A percentile compares a stretch with the other conserved stretches of the same genome.
phyloP scores from a whole-genome alignment of 2,888 invertebrate genomes.

The Athalia rosae region DNA sequence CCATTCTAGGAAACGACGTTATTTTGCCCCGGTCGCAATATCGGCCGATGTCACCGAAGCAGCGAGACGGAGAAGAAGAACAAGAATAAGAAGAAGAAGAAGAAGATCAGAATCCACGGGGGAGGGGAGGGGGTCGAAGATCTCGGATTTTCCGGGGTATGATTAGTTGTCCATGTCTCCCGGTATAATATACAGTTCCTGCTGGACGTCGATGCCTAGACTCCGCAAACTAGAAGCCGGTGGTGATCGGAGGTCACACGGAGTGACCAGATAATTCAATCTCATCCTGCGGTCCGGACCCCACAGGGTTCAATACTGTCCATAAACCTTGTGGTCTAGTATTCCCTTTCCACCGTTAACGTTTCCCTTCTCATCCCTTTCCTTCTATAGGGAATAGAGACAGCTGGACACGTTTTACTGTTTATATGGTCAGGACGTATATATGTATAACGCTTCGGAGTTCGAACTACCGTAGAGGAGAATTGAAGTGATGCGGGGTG shows the following conservation, averaged over 20 bases:
- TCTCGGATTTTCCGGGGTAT: constrained; percentile 44
- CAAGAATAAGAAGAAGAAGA: constrained; percentile 45
- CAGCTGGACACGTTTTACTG: too few relatives aligned
- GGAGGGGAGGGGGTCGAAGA: constrained; percentile 16
- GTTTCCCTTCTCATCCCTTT: constrained; percentile 12
- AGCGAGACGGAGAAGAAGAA: constrained; percentile 33
- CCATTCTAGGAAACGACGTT: constrained; percentile 52
- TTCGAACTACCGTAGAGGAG: constrained; percentile 33
- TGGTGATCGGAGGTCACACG: constrained; percentile 57
- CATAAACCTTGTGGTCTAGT: constrained; percentile 28
- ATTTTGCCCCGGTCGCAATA: constrained; percentile 60
- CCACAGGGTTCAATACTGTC: constrained; percentile 5
- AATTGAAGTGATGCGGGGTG: constrained; percentile 28
- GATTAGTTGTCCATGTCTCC: constrained; percentile 35
- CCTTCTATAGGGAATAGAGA: background rate
- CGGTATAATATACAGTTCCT: background rate
- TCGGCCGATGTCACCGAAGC: constrained; percentile 45
- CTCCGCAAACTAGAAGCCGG: constrained; percentile 16
- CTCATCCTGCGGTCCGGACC: constrained; percentile 46
- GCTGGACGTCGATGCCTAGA: constrained; percentile 9
- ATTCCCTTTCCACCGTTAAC: background rate
- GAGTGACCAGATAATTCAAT: constrained; percentile 66
- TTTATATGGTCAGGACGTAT: background rate
- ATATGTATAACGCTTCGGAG: background rate
- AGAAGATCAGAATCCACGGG: constrained; percentile 20